A percentile compares a stretch with the other conserved stretches of the same genome.
These are phyloP conservation scores for Taurulus bubalis DNA, from an alignment of 2,113 vertebrate species.

Conservation along the genomic window DNA sequence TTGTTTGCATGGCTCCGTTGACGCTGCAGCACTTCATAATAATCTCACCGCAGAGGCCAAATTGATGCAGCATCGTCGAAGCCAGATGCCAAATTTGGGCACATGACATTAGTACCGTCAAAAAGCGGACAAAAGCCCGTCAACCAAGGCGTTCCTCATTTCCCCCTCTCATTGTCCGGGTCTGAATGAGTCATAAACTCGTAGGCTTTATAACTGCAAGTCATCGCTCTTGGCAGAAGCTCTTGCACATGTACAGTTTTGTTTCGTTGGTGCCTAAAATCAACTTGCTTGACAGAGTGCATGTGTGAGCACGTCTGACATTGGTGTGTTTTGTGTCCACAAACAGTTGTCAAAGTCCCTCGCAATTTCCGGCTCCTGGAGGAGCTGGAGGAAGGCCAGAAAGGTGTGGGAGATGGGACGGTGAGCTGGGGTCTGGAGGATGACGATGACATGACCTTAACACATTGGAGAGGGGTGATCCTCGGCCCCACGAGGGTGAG, in stretches of 20 bases:
- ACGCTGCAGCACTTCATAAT: slow-evolving; percentile 25
- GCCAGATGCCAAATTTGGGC: slow-evolving; percentile 12
- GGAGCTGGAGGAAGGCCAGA: slow-evolving; percentile 97
- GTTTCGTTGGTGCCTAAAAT: not conserved
- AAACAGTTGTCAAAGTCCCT: slow-evolving; percentile 94
- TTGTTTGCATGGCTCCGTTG: slow-evolving; percentile 37
- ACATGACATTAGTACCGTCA: not conserved
- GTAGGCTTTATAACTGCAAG: slow-evolving; percentile 31
- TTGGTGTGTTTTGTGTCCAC: slow-evolving; percentile 35
- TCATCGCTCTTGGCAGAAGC: slow-evolving; percentile 5
- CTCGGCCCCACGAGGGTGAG: slow-evolving; percentile 96
- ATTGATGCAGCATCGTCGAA: slow-evolving; percentile 50
- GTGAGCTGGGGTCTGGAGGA: slow-evolving; percentile 99
- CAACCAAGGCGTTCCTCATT: not conserved
- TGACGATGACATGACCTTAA: slow-evolving; percentile 96
- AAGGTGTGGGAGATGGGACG: slow-evolving; percentile 95
- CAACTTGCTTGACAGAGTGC: not conserved
- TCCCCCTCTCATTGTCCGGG: not conserved
- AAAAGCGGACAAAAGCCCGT: not conserved
- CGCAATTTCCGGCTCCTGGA: slow-evolving; percentile 98
- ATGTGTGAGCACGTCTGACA: not conserved
- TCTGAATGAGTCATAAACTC: slow-evolving; percentile 9
- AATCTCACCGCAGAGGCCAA: slow-evolving; percentile 68
- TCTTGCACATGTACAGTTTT: not conserved
- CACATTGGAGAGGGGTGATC: slow-evolving; percentile 94